These are phyloP conservation scores for Athripsodes cinereus DNA, from an alignment of 2,888 invertebrate species.

Conservation along the genomic window DNA sequence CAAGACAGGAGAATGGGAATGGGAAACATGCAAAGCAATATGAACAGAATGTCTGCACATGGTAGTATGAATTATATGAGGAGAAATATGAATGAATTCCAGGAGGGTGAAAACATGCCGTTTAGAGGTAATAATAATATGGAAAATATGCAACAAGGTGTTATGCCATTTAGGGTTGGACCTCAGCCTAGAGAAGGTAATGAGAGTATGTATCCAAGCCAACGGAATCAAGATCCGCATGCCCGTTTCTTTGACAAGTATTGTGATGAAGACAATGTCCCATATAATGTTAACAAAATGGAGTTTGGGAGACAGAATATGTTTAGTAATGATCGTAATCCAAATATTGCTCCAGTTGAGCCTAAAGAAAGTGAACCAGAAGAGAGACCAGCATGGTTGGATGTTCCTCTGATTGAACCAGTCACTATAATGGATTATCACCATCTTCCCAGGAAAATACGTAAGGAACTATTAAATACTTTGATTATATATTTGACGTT, in stretches of 20 bases:
- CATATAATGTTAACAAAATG: too few species aligned
- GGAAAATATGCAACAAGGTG: background rate
- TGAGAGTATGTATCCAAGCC: too few species aligned
- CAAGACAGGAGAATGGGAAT: slow-evolving; percentile 22
- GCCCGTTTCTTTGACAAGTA: too few species aligned
- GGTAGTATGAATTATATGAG: background rate
- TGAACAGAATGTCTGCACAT: background rate
- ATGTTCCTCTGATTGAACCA: slow-evolving; percentile 51
- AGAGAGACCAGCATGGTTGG: slow-evolving; percentile 35
- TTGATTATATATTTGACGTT: too few species aligned
- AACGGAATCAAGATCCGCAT: too few species aligned
- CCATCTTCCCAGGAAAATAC: slow-evolving; percentile 45
- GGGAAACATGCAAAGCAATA: slow-evolving; percentile 20
- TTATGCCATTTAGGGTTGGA: too few species aligned
- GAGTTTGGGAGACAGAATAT: background rate
- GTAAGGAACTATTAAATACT: background rate
- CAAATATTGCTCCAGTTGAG: background rate
- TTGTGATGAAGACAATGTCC: too few species aligned
- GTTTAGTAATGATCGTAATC: background rate
- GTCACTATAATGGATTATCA: slow-evolving; percentile 65
- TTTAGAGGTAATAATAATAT: slow-evolving; percentile 8
- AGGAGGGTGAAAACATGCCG: too few species aligned
- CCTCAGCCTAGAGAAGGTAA: too few species aligned
- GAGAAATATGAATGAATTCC: too few species aligned
- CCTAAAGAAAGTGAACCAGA: slow-evolving; percentile 24